Conservation (phyloP, 2,888 invertebrate genomes). For the Amblyjoppa fuscipennis region DNA sequence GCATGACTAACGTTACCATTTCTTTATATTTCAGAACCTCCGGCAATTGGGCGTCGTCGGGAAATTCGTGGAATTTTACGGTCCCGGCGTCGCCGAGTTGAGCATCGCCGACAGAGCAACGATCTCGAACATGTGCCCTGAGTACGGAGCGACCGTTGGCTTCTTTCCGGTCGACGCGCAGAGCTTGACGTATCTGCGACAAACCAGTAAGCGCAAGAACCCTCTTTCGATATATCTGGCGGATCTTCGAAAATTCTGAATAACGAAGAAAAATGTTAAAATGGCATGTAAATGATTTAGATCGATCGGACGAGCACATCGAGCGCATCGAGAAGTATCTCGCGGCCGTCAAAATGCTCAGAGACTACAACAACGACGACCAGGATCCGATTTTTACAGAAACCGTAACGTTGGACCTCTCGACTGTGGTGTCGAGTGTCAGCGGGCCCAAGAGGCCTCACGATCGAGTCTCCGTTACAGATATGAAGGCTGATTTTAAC, state of each 20-base stretch:
- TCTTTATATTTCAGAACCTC: slow-evolving; percentile 84
- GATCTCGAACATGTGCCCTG: slow-evolving; percentile 99
- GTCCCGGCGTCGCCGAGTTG: slow-evolving; percentile 95
- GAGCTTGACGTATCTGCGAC: slow-evolving; percentile 93
- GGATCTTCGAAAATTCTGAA: background rate
- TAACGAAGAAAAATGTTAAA: background rate
- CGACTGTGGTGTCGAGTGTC: slow-evolving; percentile 96
- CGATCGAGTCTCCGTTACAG: slow-evolving; percentile 95
- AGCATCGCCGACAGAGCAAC: slow-evolving; percentile 99
- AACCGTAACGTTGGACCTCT: slow-evolving; percentile 94
- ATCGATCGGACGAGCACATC: slow-evolving; percentile 92
- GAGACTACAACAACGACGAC: slow-evolving; percentile 91
- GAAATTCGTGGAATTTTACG: slow-evolving; percentile 99
- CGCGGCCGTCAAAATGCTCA: slow-evolving; percentile 92
- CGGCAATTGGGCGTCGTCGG: slow-evolving; percentile 98
- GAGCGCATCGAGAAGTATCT: slow-evolving; percentile 93
- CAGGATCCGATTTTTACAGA: slow-evolving; percentile 95
- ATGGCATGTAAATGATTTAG: slow-evolving; percentile 85
- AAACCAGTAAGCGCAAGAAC: slow-evolving; percentile 89
- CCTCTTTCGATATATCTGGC: background rate
- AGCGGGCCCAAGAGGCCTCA: slow-evolving; percentile 99
- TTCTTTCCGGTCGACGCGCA: slow-evolving; percentile 96
- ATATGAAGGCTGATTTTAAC: slow-evolving; percentile 96
- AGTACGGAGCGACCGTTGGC: slow-evolving; percentile 98
- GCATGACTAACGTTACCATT: background rate